Conservation (phyloP, 2,113 vertebrate genomes). For the Ancistrus triradiatus region DNA sequence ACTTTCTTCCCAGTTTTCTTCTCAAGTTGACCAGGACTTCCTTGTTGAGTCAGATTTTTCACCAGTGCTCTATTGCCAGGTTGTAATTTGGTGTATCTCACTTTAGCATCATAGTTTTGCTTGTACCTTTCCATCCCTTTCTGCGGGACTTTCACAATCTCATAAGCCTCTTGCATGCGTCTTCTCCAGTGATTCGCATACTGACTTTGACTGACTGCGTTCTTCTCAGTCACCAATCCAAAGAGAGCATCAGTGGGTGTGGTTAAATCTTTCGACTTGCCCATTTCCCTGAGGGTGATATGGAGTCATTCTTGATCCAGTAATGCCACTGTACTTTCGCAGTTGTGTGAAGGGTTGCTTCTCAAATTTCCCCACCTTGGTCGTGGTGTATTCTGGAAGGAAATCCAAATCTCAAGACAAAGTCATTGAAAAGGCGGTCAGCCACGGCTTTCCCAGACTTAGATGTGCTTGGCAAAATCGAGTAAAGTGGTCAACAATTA, state of each 20-base stretch:
- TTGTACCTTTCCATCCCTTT: neutral
- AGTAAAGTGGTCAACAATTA: neutral
- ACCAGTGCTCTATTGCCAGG: neutral
- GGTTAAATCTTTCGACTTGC: constrained; percentile 15
- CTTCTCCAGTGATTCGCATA: neutral
- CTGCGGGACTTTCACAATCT: neutral
- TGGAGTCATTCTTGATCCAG: neutral
- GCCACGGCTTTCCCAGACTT: neutral
- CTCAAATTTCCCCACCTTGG: neutral
- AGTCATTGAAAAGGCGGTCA: neutral
- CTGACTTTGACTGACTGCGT: neutral
- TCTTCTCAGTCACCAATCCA: neutral
- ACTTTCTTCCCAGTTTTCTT: constrained; percentile 28
- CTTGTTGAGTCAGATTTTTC: constrained; percentile 22
- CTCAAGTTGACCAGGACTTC: constrained; percentile 3
- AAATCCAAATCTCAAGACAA: neutral
- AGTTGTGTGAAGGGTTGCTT: neutral
- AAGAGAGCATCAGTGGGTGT: constrained; percentile 11
- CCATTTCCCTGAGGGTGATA: constrained; percentile 11
- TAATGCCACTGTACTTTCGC: neutral
- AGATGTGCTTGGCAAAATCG: neutral
- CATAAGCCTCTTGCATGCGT: constrained; percentile 1
- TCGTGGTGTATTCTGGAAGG: neutral
- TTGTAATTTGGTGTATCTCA: constrained; percentile 1
- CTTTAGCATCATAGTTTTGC: constrained; percentile 9